phyloP scores from a whole-genome alignment of 2,888 invertebrate genomes.

The Automeris io region DNA sequence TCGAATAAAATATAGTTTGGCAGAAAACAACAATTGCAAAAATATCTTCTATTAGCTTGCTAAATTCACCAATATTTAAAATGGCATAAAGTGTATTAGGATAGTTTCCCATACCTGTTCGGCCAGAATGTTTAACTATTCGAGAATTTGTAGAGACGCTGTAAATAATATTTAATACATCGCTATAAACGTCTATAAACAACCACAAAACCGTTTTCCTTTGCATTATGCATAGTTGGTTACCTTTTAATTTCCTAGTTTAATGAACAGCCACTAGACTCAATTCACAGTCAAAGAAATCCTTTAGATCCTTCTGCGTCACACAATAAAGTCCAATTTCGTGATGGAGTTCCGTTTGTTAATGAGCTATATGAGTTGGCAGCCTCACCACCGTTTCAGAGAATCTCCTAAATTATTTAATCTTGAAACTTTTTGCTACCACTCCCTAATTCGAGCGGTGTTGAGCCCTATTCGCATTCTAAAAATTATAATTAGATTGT shows the following conservation, averaged over 20 bases:
- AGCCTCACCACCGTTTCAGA: conserved; percentile 18
- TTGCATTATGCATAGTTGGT: conserved; percentile 18
- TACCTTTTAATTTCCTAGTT: conserved; percentile 31
- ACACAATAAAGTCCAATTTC: conserved; percentile 9
- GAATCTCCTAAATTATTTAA: conserved; percentile 28
- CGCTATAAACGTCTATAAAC: background rate
- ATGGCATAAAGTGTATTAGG: too few species aligned
- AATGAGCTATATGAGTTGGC: conserved; percentile 7
- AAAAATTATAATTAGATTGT: conserved; percentile 28
- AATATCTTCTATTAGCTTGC: too few species aligned
- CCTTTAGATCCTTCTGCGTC: conserved; percentile 1
- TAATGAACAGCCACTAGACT: conserved; percentile 16
- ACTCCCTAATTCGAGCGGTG: conserved; percentile 23
- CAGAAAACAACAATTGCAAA: too few species aligned
- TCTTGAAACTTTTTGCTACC: conserved; percentile 22
- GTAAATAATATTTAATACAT: background rate
- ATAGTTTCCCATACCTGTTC: too few species aligned
- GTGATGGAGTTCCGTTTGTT: background rate
- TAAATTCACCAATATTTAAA: too few species aligned
- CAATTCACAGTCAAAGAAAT: background rate
- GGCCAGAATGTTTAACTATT: too few species aligned
- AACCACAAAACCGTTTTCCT: conserved; percentile 4
- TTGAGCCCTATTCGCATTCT: conserved; percentile 20
- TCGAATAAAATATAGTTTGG: too few species aligned
- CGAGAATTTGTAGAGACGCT: too few species aligned